Evolutionary conservation across 2,797 vertebrate genomes (phyloP).

Genomic region (Leucoraja ocellata): DNA sequence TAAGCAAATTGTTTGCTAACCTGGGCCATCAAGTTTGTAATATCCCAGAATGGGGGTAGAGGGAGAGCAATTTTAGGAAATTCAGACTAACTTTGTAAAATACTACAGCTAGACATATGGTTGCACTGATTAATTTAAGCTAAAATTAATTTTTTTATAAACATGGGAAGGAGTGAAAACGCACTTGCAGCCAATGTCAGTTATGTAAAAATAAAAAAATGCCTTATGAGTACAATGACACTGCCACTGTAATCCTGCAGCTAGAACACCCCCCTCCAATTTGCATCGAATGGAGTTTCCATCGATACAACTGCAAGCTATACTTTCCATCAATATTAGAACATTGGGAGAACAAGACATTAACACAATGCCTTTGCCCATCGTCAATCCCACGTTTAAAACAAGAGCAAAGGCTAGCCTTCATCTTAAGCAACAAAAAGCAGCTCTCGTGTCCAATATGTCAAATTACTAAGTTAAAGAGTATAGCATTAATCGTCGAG

Average conservation of each 20-base stretch:
- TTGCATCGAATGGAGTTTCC: neutral
- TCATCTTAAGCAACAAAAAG: neutral
- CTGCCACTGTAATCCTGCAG: neutral
- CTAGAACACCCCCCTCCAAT: neutral
- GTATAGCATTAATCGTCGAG: neutral
- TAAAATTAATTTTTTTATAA: neutral
- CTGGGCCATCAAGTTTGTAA: neutral
- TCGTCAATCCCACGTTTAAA: neutral
- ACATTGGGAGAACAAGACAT: neutral
- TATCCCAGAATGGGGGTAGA: no score
- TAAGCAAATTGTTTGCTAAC: neutral
- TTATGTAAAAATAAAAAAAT: neutral
- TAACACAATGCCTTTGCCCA: neutral
- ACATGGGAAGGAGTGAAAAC: neutral
- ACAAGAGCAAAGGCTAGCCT: neutral
- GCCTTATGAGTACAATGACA: neutral
- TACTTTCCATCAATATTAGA: no score
- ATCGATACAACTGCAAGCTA: neutral
- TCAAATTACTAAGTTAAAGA: neutral
- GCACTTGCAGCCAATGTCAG: neutral
- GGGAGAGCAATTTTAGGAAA: no score
- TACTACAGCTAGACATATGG: neutral
- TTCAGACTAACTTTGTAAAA: neutral
- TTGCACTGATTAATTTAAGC: neutral
- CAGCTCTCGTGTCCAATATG: neutral